Evolutionary conservation across 2,113 vertebrate species (phyloP).

Genomic region (Otocyon megalotis): DNA sequence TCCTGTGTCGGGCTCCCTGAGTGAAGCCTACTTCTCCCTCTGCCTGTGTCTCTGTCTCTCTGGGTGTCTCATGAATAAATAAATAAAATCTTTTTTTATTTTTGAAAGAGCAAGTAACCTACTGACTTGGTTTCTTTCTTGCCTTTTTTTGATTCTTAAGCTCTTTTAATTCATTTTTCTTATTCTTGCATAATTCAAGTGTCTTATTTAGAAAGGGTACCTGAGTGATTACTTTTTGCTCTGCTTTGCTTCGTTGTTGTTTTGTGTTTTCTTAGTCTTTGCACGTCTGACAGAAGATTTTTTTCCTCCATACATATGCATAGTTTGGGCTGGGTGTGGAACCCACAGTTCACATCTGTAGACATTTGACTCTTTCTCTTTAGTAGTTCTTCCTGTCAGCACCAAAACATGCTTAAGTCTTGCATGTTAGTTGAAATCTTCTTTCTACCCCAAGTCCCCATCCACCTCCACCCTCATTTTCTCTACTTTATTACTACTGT

Average conservation of each 20-base stretch:
- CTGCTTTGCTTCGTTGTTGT: not conserved
- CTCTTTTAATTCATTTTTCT: slow-evolving; percentile 2
- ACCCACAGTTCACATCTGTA: not conserved
- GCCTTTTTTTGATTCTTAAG: slow-evolving; percentile 8
- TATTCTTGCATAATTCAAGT: not conserved
- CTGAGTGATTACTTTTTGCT: not conserved
- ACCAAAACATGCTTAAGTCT: not conserved
- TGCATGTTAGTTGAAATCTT: not conserved
- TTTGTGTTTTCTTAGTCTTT: not conserved
- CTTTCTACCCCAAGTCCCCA: not conserved
- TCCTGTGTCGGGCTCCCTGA: no score
- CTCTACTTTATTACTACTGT: not conserved
- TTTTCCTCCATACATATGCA: not conserved
- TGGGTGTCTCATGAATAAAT: no score
- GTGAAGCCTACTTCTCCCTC: no score
- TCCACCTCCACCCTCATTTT: not conserved
- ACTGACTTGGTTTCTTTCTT: not conserved
- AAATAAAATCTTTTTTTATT: not conserved
- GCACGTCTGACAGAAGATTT: not conserved
- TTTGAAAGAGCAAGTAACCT: not conserved
- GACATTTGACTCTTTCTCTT: not conserved
- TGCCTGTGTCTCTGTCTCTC: no score
- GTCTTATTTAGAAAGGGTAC: not conserved
- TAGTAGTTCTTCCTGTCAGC: not conserved
- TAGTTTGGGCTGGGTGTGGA: not conserved